Percentiles rank a stretch among this genome's conserved stretches.
Evolutionary conservation across 2,888 invertebrate genomes (phyloP).

Genomic region (Caenorhabditis becei): DNA sequence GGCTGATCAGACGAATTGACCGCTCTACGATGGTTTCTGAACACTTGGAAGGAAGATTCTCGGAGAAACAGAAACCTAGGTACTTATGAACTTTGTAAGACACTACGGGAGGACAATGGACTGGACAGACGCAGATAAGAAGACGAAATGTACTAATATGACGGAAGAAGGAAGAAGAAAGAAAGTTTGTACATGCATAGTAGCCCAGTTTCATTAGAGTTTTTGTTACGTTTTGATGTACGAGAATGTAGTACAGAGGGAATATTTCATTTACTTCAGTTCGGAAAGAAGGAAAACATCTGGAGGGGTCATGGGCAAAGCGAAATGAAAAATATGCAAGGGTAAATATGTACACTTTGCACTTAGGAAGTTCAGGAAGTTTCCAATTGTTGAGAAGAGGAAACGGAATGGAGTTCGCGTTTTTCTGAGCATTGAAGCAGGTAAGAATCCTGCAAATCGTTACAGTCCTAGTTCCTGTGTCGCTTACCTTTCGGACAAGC

Average conservation of each 20-base stretch:
- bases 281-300: neutral
- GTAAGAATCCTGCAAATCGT: no score
- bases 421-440: no score
- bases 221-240: neutral
- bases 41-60: conserved; percentile 19
- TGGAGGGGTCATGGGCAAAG: neutral
- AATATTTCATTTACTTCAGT: neutral
- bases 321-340: neutral
- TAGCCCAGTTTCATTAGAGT: conserved; percentile 38
- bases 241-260: no score
- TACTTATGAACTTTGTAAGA: conserved; percentile 25
- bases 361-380: no score
- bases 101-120: conserved; percentile 16
- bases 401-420: no score
- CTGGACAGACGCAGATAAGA: conserved; percentile 26
- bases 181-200: conserved; percentile 40
- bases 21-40: conserved; percentile 33
- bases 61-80: conserved; percentile 1
- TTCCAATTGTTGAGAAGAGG: no score
- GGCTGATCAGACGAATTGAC: neutral
- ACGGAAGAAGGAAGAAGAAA: neutral
- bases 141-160: conserved; percentile 40
- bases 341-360: no score
- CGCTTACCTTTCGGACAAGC: no score
- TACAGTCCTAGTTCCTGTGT: no score